Evolutionary conservation across 2,113 vertebrate genomes (phyloP).

Genomic region (Albula goreensis): DNA sequence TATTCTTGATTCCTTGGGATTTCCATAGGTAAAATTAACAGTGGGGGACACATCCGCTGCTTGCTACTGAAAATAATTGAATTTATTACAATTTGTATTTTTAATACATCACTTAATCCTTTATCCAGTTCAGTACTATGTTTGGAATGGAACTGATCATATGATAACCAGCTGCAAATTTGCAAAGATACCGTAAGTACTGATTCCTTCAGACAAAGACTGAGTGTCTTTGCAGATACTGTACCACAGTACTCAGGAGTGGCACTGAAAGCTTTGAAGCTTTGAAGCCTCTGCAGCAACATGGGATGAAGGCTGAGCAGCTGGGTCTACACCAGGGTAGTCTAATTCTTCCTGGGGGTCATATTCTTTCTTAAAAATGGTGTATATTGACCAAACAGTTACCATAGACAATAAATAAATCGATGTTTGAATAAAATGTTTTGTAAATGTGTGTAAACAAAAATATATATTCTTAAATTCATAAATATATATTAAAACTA

Average conservation of each 20-base stretch:
- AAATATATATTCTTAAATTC: too few species aligned
- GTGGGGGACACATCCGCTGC: too few species aligned
- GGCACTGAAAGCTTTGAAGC: neutral
- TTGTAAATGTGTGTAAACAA: neutral
- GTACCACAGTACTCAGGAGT: neutral
- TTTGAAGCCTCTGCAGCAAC: neutral
- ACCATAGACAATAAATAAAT: neutral
- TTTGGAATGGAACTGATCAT: too few species aligned
- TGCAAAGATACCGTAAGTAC: neutral
- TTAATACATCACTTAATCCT: too few species aligned
- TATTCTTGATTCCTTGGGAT: too few species aligned
- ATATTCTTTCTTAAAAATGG: neutral
- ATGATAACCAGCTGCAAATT: too few species aligned
- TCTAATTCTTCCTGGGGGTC: neutral
- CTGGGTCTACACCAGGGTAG: neutral
- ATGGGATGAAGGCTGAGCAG: neutral
- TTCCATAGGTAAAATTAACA: too few species aligned
- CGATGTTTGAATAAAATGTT: neutral
- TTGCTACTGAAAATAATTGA: too few species aligned
- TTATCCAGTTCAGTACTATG: too few species aligned
- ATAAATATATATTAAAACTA: too few species aligned
- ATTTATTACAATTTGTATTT: too few species aligned
- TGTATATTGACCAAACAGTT: neutral
- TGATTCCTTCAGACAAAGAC: neutral
- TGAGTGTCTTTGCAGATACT: neutral